Percentiles rank a stretch among this genome's conserved stretches.
Conservation (phyloP, 2,888 invertebrate genomes). For the Physocephala rufipes region DNA sequence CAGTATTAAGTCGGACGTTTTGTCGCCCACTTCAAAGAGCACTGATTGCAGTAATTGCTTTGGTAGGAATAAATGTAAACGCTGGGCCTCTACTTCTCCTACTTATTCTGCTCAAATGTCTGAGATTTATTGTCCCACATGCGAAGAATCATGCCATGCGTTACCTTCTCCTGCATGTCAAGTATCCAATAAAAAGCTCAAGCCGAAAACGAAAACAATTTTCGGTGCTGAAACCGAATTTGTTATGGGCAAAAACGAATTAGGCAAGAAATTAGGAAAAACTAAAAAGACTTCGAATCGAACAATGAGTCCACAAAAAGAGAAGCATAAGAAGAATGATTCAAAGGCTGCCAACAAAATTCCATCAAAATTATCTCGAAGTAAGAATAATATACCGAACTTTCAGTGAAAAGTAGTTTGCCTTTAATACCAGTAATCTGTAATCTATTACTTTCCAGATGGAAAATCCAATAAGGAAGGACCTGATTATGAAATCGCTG, state of each 20-base stretch:
- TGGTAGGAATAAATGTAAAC: conserved; percentile 60
- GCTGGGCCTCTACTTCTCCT: conserved; percentile 55
- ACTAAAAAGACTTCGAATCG: conserved; percentile 41
- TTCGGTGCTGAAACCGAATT: conserved; percentile 64
- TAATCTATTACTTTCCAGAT: not conserved
- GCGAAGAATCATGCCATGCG: conserved; percentile 61
- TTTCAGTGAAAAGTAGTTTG: conserved; percentile 28
- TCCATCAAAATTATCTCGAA: conserved; percentile 44
- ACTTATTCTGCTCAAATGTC: conserved; percentile 67
- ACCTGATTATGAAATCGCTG: conserved; percentile 70
- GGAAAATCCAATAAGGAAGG: conserved; percentile 39
- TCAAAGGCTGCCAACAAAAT: conserved; percentile 48
- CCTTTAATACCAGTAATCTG: conserved; percentile 36
- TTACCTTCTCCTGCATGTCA: conserved; percentile 69
- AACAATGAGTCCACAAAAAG: conserved; percentile 38
- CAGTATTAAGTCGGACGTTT: conserved; percentile 41
- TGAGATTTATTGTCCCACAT: conserved; percentile 70
- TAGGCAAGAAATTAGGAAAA: conserved; percentile 49
- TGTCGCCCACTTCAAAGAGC: conserved; percentile 46
- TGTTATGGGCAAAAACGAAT: conserved; percentile 52
- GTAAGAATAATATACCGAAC: conserved; percentile 35
- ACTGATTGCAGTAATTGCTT: conserved; percentile 65
- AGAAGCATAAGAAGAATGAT: conserved; percentile 24
- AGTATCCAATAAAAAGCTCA: conserved; percentile 60
- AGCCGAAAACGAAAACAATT: conserved; percentile 59